phyloP scores from a whole-genome alignment of 2,797 vertebrate species.

The Lates japonicus region DNA sequence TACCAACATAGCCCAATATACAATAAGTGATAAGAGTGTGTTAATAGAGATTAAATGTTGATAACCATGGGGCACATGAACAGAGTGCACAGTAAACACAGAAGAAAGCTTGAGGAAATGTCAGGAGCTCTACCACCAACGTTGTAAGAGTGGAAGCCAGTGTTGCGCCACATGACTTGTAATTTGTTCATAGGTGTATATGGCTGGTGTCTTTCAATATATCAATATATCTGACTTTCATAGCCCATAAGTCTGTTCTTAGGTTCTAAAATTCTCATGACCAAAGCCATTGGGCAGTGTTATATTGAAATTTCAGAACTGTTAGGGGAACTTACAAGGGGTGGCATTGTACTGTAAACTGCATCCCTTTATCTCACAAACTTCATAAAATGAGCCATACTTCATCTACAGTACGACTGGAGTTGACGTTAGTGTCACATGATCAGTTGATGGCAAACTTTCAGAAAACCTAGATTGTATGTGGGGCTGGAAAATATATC shows the following conservation, averaged over 20 bases:
- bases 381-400: slow-evolving; percentile 1
- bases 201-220: not conserved
- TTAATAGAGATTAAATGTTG: slow-evolving; percentile 1
- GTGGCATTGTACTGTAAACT: not conserved
- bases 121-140: not conserved
- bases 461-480: not conserved
- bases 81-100: slow-evolving; percentile 1
- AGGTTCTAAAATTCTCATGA: not conserved
- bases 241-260: not conserved
- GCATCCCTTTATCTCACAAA: not conserved
- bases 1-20: not conserved
- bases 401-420: not conserved
- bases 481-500: not conserved
- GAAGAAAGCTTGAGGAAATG: not conserved
- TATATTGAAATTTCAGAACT: not conserved
- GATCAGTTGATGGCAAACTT: not conserved
- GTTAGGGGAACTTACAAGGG: not conserved
- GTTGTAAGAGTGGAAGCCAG: not conserved
- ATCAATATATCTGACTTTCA: no score
- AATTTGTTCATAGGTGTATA: not conserved
- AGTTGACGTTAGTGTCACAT: not conserved
- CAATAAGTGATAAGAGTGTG: not conserved
- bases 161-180: not conserved
- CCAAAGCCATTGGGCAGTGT: not conserved
- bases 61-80: slow-evolving; percentile 7